Evolutionary conservation across 1,140 invertebrate genomes (phyloP).

Genomic region (Apis dorsata): DNA sequence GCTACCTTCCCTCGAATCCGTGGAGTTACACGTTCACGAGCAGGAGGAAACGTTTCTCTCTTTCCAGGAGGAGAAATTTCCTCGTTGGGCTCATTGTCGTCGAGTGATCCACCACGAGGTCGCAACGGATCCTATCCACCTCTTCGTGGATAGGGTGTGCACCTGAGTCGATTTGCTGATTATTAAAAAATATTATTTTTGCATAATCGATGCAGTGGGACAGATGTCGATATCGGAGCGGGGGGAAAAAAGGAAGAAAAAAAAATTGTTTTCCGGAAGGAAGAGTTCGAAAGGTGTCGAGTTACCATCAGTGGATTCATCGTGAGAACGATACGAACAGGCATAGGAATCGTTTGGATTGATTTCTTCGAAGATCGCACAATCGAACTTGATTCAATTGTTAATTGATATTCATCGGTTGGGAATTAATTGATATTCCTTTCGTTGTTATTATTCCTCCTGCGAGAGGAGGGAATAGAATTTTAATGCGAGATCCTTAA

Average conservation of each 20-base stretch:
- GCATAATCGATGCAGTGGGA: constrained; percentile 67
- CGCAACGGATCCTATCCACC: constrained; percentile 60
- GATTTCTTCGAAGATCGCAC: background rate
- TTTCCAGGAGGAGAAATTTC: constrained; percentile 42
- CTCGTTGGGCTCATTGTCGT: constrained; percentile 38
- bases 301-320: constrained; percentile 31
- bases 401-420: constrained; percentile 34
- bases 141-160: background rate
- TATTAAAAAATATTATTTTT: constrained; percentile 75
- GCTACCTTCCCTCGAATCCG: background rate
- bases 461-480: too few relatives aligned
- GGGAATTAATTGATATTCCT: too few relatives aligned
- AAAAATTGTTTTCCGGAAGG: constrained; percentile 16
- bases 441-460: too few relatives aligned
- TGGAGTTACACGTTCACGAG: background rate
- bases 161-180: constrained; percentile 58
- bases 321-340: constrained; percentile 47
- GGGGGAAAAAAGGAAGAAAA: constrained; percentile 5
- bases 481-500: too few relatives aligned
- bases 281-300: constrained; percentile 25
- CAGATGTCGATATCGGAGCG: constrained; percentile 25
- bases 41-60: constrained; percentile 9
- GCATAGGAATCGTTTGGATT: background rate
- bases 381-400: background rate
- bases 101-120: constrained; percentile 7